phyloP scores from a whole-genome alignment of 2,113 vertebrate species.

The Lontra canadensis region DNA sequence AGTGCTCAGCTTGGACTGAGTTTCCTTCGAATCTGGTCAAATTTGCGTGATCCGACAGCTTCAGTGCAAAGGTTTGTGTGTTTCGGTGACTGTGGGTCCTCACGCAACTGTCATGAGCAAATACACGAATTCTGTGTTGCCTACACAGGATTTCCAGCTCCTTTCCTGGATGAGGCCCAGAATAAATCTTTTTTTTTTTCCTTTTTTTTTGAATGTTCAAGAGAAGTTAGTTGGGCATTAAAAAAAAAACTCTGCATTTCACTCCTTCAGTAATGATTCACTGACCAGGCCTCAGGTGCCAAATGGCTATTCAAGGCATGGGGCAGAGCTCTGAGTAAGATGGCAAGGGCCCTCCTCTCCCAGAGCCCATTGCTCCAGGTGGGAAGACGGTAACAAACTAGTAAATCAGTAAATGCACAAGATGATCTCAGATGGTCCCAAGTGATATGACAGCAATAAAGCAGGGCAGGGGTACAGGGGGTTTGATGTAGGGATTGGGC shows the following conservation, averaged over 20 bases:
- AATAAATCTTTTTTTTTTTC: background rate
- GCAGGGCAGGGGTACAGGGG: background rate
- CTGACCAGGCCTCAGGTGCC: background rate
- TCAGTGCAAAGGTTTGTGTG: background rate
- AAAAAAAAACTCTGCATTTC: background rate
- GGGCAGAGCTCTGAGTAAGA: background rate
- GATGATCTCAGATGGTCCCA: background rate
- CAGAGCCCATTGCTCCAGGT: background rate
- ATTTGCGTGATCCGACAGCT: background rate
- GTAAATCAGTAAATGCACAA: background rate
- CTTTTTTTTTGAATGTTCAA: background rate
- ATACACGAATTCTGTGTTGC: background rate
- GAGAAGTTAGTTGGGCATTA: background rate
- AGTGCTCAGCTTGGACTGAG: background rate
- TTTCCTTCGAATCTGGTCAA: background rate
- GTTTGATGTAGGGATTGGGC: background rate
- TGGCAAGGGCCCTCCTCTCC: background rate
- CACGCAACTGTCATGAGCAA: background rate
- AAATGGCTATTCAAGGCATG: background rate
- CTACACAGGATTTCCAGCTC: background rate
- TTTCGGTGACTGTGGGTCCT: background rate
- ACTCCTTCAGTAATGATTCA: conserved; percentile 27
- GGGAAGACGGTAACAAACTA: background rate
- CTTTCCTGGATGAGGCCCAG: background rate
- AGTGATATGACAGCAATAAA: background rate